Evolutionary conservation across 2,888 invertebrate genomes (phyloP).

Genomic region (Nudaria mundana): DNA sequence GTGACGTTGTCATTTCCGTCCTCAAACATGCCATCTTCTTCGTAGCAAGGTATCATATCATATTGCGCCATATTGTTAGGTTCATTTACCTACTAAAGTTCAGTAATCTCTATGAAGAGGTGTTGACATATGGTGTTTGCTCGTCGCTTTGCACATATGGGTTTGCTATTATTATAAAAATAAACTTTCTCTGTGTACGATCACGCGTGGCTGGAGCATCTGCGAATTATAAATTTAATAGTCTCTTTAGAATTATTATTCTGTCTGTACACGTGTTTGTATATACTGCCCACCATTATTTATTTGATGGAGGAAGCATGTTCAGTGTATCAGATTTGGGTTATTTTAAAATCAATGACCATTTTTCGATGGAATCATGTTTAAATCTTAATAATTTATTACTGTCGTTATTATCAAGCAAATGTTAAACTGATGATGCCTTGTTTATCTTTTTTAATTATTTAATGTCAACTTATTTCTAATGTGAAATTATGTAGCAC

Average conservation of each 20-base stretch:
- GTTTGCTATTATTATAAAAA: slow-evolving; percentile 79
- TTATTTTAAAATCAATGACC: slow-evolving; percentile 25
- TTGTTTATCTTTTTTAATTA: no score
- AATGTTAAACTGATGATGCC: no score
- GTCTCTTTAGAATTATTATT: slow-evolving; percentile 63
- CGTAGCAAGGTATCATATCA: slow-evolving; percentile 66
- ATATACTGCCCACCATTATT: slow-evolving; percentile 34
- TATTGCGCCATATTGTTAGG: slow-evolving; percentile 69
- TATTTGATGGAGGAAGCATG: slow-evolving; percentile 26
- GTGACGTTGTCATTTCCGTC: slow-evolving; percentile 61
- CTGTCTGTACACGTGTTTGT: slow-evolving; percentile 56
- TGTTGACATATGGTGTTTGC: slow-evolving; percentile 71
- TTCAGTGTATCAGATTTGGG: slow-evolving; percentile 17
- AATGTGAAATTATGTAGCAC: no score
- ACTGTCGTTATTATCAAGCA: slow-evolving; percentile 7
- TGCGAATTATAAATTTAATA: slow-evolving; percentile 75
- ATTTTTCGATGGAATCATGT: slow-evolving; percentile 28
- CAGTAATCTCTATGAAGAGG: slow-evolving; percentile 65
- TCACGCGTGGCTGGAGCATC: slow-evolving; percentile 72
- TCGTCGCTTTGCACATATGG: slow-evolving; percentile 64
- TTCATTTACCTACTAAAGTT: slow-evolving; percentile 71
- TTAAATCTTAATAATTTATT: slow-evolving; percentile 20
- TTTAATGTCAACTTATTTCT: no score
- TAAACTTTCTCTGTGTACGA: slow-evolving; percentile 75
- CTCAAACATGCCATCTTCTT: slow-evolving; percentile 62